Conservation (phyloP, 2,888 invertebrate species). For the Kryphioiulus occultus region DNA sequence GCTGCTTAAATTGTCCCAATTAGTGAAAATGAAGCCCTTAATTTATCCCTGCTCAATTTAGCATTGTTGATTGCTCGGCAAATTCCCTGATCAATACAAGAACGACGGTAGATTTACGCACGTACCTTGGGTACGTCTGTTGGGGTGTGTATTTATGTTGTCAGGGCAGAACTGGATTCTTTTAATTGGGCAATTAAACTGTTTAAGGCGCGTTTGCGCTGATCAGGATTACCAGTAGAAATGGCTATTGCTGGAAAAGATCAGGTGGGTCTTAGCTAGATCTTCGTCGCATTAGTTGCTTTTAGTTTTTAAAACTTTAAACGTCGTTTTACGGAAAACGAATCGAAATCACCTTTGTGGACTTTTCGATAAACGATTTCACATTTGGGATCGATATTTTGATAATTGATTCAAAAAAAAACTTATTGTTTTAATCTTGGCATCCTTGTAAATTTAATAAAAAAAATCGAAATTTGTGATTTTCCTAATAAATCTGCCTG, state of each 20-base stretch:
- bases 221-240: neutral
- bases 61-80: conserved; percentile 14
- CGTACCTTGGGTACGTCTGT: conserved; percentile 12
- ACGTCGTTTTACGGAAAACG: neutral
- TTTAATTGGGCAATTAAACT: conserved; percentile 30
- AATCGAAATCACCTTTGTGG: too few species aligned
- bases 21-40: conserved; percentile 26
- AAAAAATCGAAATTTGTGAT: too few species aligned
- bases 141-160: neutral
- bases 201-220: conserved; percentile 2
- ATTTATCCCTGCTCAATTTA: conserved; percentile 30
- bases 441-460: too few species aligned
- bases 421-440: too few species aligned
- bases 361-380: too few species aligned
- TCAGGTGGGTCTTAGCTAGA: conserved; percentile 9
- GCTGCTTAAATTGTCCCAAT: conserved; percentile 35
- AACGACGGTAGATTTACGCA: conserved; percentile 6
- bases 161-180: neutral
- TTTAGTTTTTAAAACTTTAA: neutral
- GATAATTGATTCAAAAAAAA: too few species aligned
- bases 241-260: neutral
- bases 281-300: conserved; percentile 13
- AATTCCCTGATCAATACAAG: conserved; percentile 31
- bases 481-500: too few species aligned
- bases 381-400: too few species aligned